Evolutionary conservation across 2,797 vertebrate genomes (phyloP), one percentile per base, ranked within the genome.

Genomic region (Halcyon chelicuti): DNA sequence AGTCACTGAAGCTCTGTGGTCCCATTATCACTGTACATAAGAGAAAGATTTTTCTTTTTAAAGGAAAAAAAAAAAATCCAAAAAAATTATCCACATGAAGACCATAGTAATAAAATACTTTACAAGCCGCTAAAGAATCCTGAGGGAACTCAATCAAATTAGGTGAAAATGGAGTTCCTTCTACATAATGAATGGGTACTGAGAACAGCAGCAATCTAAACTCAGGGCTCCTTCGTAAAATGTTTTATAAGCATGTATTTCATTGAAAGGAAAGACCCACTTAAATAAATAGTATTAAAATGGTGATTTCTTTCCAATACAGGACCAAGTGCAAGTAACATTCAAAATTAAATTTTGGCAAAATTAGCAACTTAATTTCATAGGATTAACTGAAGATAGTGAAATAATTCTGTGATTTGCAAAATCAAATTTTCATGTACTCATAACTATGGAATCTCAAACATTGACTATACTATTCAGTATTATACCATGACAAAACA

Each of bases 281-380:
- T 47, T n/a, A 14, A 88, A 52, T 33, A 70, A 73, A n/a, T 18
- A 51, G 25, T 4, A 83, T 5, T 39, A 47, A 75, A 75, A 67
- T 26, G 1, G 8, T 2, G 10, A 29, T 31, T 87, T 65, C 22
- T 16, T 63, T 29, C 35, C 55, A 84, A 37, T 20, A 60, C 80
- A 2, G 1, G 5, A 11, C 22, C 12, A 78, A 57, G 25, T 28
- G 40, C 18, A 42, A 94, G 51, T 10, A 72, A 3, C 28, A 70
- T 49, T 51, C 71, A 55, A 90, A 94, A 57, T 17, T 67, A 52
- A 82, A 90, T 44, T 44, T 78, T 57, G 58, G 17, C 28, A 61
- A 61, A 88, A 88, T 22, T 37, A 93, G 42, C 80, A 75, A 86
- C 49, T 75, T 77, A 71, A 61, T 91, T 95, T 89, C 60, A 94